These are phyloP conservation scores for Lerista edwardsae DNA, from an alignment of 2,797 vertebrate species.

Conservation along the genomic window DNA sequence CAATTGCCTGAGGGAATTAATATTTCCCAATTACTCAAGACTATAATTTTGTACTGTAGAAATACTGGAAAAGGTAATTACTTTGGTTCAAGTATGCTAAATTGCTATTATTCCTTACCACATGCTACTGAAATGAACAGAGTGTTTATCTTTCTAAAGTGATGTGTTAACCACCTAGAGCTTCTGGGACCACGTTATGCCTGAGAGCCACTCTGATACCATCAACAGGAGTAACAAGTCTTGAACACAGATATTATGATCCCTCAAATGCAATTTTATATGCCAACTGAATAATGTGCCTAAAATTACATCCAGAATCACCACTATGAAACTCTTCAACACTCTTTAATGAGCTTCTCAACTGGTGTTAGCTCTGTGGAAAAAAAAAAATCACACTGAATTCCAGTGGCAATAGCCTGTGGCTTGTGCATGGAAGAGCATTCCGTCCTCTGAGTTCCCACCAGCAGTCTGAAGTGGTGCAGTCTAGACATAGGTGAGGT, in stretches of 20 bases:
- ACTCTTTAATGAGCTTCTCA: neutral
- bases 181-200: conserved; percentile 35
- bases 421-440: no score
- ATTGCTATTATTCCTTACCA: conserved; percentile 73
- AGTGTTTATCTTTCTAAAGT: conserved; percentile 70
- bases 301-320: conserved; percentile 27
- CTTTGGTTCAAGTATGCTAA: conserved; percentile 69
- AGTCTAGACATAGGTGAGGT: no score
- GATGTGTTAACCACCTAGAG: conserved; percentile 56
- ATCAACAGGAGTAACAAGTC: neutral
- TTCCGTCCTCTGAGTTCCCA: no score
- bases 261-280: conserved; percentile 15
- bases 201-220: rapidly evolving
- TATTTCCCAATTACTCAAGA: conserved; percentile 63
- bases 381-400: neutral
- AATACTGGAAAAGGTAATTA: conserved; percentile 71
- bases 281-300: conserved; percentile 39
- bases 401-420: neutral
- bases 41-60: conserved; percentile 67
- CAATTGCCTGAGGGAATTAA: conserved; percentile 54
- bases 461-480: no score
- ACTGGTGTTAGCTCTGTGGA: neutral
- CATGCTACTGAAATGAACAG: conserved; percentile 55
- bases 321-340: conserved; percentile 1
- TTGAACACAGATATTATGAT: neutral